Evolutionary conservation across 2,113 vertebrate genomes (phyloP).

Genomic region (Speoplatyrhinus poulsoni): DNA sequence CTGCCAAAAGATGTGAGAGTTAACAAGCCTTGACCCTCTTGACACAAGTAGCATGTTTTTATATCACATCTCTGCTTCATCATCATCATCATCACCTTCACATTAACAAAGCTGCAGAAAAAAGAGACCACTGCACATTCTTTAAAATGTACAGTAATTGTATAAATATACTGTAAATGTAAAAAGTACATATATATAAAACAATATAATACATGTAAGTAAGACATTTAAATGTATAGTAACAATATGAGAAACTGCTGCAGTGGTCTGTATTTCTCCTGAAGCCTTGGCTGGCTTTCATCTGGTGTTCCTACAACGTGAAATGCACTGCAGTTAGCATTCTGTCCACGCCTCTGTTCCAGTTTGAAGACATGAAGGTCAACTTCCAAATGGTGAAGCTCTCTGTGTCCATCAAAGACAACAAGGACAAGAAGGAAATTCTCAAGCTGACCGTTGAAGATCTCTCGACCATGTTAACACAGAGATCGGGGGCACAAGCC

Average conservation of each 20-base stretch:
- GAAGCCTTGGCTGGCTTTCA: too few species aligned
- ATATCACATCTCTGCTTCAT: neutral
- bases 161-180: too few species aligned
- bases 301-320: neutral
- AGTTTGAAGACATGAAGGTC: slow-evolving; percentile 95
- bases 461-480: slow-evolving; percentile 83
- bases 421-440: slow-evolving; percentile 81
- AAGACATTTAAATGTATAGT: too few species aligned
- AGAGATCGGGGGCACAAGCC: slow-evolving; percentile 92
- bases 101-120: too few species aligned
- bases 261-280: too few species aligned
- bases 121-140: too few species aligned
- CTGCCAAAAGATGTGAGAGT: slow-evolving; percentile 90
- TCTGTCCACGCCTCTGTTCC: slow-evolving; percentile 38
- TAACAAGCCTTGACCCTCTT: too few species aligned
- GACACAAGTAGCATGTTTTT: neutral
- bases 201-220: too few species aligned
- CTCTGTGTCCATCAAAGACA: slow-evolving; percentile 86
- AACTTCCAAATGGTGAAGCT: slow-evolving; percentile 87
- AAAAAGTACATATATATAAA: too few species aligned
- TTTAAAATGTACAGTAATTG: too few species aligned
- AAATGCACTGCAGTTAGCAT: too few species aligned
- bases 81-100: neutral
- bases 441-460: slow-evolving; percentile 85
- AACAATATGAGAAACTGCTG: too few species aligned